phyloP scores from a whole-genome alignment of 2,113 vertebrate genomes.

The Pampusana beccarii region DNA sequence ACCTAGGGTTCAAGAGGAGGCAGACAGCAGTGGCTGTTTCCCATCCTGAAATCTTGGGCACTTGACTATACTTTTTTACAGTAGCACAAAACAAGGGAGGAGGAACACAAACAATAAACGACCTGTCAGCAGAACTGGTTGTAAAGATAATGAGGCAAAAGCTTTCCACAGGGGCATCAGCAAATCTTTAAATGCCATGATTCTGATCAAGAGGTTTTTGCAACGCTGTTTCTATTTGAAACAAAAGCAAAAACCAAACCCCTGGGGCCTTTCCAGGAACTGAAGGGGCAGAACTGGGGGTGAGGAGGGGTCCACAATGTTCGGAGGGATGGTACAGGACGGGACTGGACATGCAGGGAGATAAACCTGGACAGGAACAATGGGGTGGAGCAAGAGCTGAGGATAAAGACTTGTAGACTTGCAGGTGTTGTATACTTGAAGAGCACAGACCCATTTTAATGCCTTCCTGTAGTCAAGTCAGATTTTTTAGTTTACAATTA shows the following conservation, averaged over 20 bases:
- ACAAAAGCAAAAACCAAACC: not conserved
- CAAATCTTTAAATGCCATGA: not conserved
- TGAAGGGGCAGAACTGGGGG: not conserved
- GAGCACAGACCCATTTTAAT: not conserved
- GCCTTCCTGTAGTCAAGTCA: not conserved
- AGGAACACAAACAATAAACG: not conserved
- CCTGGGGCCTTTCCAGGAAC: not conserved
- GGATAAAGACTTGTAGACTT: not conserved
- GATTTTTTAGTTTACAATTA: not conserved
- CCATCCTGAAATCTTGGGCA: not conserved
- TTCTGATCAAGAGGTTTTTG: not conserved
- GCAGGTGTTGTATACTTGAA: not conserved
- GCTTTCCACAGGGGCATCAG: not conserved
- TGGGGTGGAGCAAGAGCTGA: rapidly evolving
- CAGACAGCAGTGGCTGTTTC: too few relatives aligned
- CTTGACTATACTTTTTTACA: not conserved
- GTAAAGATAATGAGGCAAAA: not conserved
- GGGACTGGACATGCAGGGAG: not conserved
- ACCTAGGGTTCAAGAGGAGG: not conserved
- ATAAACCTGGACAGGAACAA: not conserved
- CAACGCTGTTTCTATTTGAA: not conserved
- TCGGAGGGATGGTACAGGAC: not conserved
- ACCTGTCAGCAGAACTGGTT: not conserved
- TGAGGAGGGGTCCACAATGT: not conserved
- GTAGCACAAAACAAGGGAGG: not conserved